Percentiles rank a stretch among this genome's conserved stretches.
These are phyloP conservation scores for Rhodeus uyekii DNA, from an alignment of 2,797 vertebrate genomes.

Conservation along the genomic window DNA sequence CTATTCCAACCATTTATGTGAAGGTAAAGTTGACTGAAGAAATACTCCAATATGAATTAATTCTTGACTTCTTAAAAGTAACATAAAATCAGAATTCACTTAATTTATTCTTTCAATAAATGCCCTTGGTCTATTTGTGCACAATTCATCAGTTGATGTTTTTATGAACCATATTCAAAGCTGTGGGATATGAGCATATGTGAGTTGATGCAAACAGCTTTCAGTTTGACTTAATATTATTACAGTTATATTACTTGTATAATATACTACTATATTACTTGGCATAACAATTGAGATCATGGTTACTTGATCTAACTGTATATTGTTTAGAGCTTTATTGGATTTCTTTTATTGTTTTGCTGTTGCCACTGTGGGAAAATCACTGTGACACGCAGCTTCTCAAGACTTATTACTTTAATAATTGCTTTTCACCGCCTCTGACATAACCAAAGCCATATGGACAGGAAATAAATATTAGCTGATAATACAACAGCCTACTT, in stretches of 20 bases:
- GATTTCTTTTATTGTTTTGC: not conserved
- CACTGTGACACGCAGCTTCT: not conserved
- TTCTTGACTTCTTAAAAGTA: not conserved
- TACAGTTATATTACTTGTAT: not conserved
- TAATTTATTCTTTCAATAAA: not conserved
- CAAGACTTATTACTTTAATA: slow-evolving; percentile 1
- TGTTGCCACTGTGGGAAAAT: not conserved
- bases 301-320: not conserved
- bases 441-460: not conserved
- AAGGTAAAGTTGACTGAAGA: slow-evolving; percentile 68
- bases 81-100: not conserved
- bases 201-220: not conserved
- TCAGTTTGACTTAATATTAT: not conserved
- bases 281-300: not conserved
- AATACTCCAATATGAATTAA: not conserved
- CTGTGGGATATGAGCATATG: not conserved
- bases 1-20: slow-evolving; percentile 80
- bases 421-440: not conserved
- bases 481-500: not conserved
- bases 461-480: not conserved
- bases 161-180: not conserved
- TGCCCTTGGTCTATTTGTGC: not conserved
- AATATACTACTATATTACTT: not conserved
- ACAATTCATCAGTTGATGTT: not conserved
- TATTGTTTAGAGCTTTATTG: not conserved